These are phyloP conservation scores for Leptothorax acervorum DNA, from an alignment of 2,888 invertebrate genomes.

Conservation along the genomic window DNA sequence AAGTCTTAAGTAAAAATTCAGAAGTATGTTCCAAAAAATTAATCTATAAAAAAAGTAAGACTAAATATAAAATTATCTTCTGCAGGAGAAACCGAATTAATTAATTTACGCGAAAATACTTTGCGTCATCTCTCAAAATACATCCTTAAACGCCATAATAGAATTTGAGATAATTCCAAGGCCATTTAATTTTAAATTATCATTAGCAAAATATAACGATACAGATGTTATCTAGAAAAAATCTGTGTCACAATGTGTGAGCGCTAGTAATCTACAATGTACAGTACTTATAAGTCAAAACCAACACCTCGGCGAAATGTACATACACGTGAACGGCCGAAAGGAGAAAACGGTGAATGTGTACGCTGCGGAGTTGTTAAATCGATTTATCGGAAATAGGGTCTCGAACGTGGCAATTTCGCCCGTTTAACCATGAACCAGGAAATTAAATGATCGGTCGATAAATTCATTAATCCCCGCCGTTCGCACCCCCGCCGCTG, in stretches of 20 bases:
- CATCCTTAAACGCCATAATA: too few relatives aligned
- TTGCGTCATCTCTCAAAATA: too few relatives aligned
- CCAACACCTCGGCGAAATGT: neutral
- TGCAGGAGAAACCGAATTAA: neutral
- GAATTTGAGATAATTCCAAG: too few relatives aligned
- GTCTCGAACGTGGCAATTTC: slow-evolving; percentile 62
- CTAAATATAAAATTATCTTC: neutral
- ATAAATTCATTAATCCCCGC: slow-evolving; percentile 73
- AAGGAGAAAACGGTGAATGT: slow-evolving; percentile 9
- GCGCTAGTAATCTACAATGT: neutral
- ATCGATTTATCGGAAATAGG: slow-evolving; percentile 66
- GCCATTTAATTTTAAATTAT: too few relatives aligned
- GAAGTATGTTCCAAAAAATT: neutral
- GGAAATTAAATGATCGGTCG: slow-evolving; percentile 72
- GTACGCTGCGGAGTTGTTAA: slow-evolving; percentile 53
- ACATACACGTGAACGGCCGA: neutral
- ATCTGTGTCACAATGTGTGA: neutral
- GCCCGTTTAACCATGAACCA: slow-evolving; percentile 59
- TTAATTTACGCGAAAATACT: neutral
- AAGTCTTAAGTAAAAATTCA: neutral
- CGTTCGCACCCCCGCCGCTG: slow-evolving; percentile 57
- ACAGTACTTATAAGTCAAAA: neutral
- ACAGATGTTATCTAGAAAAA: too few relatives aligned
- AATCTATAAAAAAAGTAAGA: neutral
- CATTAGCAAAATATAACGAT: too few relatives aligned